Conservation (phyloP, 2,797 vertebrate species). For the Nannoperca australis region DNA sequence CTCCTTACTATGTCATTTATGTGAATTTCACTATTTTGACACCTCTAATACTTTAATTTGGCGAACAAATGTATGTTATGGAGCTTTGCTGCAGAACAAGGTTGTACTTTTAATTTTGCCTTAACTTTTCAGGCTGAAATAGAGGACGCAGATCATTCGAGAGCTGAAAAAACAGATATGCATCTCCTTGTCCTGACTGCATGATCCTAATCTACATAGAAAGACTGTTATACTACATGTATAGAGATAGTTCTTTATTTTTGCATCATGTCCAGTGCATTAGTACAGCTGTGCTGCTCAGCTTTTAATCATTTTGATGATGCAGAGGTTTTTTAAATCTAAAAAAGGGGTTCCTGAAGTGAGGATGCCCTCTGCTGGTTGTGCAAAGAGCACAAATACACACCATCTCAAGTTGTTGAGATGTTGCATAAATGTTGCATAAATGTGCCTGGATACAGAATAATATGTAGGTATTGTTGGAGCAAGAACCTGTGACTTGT, state of each 20-base stretch:
- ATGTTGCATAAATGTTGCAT: background rate
- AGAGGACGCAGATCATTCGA: background rate
- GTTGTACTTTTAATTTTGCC: background rate
- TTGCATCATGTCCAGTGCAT: background rate
- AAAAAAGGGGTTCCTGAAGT: slow-evolving; percentile 33
- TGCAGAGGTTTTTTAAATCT: background rate
- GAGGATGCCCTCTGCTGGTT: slow-evolving; percentile 69
- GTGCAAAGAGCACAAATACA: slow-evolving; percentile 11
- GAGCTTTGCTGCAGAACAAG: background rate
- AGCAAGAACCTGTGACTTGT: too few species aligned
- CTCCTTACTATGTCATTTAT: background rate
- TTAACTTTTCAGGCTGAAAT: too few species aligned
- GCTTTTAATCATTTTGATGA: slow-evolving; percentile 20
- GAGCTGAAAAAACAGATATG: background rate
- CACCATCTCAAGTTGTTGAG: background rate
- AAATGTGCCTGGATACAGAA: background rate
- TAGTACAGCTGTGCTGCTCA: background rate
- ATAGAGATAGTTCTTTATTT: background rate
- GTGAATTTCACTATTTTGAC: background rate
- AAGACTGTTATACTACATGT: background rate
- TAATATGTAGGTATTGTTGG: too few species aligned
- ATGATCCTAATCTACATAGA: background rate
- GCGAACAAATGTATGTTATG: background rate
- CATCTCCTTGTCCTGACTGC: background rate
- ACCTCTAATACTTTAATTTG: background rate